Evolutionary conservation across 2,888 invertebrate genomes (phyloP), one percentile per base, ranked within the genome.

Genomic region (Cyclophora albipunctata): DNA sequence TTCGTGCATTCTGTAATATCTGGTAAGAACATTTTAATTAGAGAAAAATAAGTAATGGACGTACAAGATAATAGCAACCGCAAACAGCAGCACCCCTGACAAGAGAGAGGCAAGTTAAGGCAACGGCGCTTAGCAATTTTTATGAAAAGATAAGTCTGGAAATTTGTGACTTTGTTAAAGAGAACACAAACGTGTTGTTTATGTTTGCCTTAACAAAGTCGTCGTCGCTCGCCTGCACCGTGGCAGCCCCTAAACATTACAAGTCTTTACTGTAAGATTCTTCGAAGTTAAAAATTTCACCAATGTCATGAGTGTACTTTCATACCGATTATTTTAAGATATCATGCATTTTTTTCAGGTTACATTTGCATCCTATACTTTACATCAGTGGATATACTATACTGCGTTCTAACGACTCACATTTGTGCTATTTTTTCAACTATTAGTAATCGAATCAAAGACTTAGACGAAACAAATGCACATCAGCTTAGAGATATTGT

Each of bases 361-460:
- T 81, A 74, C 41, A 61, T 75, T 33, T 82, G 84, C 52, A 72
- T 78, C 0, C 49, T 82, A 33, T 83, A 64, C 54, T 81, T 63
- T 42, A 75, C 79, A 1, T 75, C 78, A 0, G 66, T 72, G 0
- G 86, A 86, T 51, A 75, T 78, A 1, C 48, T 85, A 0, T 86
- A 83, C 50, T 83, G 73, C 45, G 64, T 80, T 3, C 48, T 84
- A 45, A 78, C 84, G 0, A 76, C 78, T 7, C 81, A 82, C 20
- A 67, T 83, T 1, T 86, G 84, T 53, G 69, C 69, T 7, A 73
- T 84, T 50, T 81, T 84, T 43, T 55, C 60, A 0, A 55, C 82
- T 0, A 64, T 87, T 3, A 77, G 76, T 52, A 55, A 71, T 5
- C 75, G 72, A 54, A 66, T 85, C 6, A 53, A 62, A 52, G 42